Percentiles rank a stretch among this genome's conserved stretches.
These are phyloP conservation scores for Unio pictorum DNA, from an alignment of 2,888 invertebrate genomes.

Conservation along the genomic window DNA sequence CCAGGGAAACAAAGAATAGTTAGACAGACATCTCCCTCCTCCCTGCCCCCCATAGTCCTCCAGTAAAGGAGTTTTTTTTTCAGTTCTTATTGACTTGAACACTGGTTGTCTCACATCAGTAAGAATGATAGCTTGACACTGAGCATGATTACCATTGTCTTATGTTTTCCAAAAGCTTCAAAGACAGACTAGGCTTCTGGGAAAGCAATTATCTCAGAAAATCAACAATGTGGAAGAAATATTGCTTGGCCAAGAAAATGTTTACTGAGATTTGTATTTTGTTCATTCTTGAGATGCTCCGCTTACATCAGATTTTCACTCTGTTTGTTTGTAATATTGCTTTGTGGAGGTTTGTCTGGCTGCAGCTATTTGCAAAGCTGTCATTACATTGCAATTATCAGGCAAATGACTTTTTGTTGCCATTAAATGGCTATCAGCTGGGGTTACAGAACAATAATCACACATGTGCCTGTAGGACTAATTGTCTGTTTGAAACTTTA, in stretches of 20 bases:
- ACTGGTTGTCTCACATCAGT: no score
- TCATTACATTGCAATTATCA: conserved; percentile 1
- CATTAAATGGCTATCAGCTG: not conserved
- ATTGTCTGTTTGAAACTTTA: not conserved
- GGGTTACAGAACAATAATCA: not conserved
- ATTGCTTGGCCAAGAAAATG: conserved; percentile 36
- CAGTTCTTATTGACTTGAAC: no score
- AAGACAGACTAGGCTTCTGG: conserved; percentile 7
- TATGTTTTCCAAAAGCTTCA: no score
- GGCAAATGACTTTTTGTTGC: not conserved
- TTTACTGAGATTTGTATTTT: conserved; percentile 24
- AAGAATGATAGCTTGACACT: no score
- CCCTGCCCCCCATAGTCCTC: no score
- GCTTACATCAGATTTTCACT: not conserved
- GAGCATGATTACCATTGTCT: no score
- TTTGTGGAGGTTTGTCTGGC: no score
- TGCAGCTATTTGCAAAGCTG: not conserved
- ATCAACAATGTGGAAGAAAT: conserved; percentile 27
- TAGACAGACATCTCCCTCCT: no score
- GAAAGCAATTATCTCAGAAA: conserved; percentile 22
- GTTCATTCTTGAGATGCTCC: conserved; percentile 26
- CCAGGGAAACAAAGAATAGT: no score
- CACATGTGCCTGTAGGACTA: not conserved
- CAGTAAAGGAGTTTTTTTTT: no score
- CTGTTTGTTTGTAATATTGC: conserved; percentile 2